phyloP scores from a whole-genome alignment of 1,140 invertebrate genomes.

The Apis laboriosa region DNA sequence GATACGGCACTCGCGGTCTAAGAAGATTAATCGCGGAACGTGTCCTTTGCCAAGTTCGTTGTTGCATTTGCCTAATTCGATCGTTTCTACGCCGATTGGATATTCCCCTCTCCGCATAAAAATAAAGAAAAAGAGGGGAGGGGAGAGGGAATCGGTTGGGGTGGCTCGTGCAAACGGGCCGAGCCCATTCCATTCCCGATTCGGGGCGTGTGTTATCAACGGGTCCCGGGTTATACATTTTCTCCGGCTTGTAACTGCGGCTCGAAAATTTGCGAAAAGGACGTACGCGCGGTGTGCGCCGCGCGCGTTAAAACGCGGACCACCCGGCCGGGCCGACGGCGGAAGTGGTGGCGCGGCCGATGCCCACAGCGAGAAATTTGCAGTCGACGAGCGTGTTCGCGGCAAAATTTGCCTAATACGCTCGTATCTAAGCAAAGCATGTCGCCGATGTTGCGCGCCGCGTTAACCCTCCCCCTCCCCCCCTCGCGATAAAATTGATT shows the following conservation, averaged over 20 bases:
- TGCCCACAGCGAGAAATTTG: not conserved
- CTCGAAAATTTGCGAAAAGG: conserved; percentile 25
- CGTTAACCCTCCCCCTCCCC: not conserved
- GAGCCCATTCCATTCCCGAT: not conserved
- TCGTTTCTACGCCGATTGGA: conserved; percentile 31
- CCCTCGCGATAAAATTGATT: conserved; percentile 3
- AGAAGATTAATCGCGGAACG: conserved; percentile 18
- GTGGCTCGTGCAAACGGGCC: conserved; percentile 12
- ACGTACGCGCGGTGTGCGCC: not conserved
- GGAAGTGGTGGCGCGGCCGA: conserved; percentile 6
- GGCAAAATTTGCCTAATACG: conserved; percentile 60
- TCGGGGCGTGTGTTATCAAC: conserved; percentile 37
- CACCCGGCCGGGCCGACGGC: conserved; percentile 8
- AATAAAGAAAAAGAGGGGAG: conserved; percentile 2
- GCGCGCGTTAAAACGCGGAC: not conserved
- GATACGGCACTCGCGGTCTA: not conserved
- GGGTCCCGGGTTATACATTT: not conserved
- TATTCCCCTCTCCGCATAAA: not conserved
- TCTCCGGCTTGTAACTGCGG: not conserved
- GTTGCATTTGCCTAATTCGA: conserved; percentile 39
- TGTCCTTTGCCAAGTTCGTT: not conserved
- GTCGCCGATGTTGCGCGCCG: not conserved
- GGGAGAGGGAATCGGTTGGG: not conserved
- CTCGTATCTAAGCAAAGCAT: conserved; percentile 57
- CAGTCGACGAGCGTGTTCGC: not conserved